Evolutionary conservation across 2,113 vertebrate genomes (phyloP).

Genomic region (Oncorhynchus kisutch): DNA sequence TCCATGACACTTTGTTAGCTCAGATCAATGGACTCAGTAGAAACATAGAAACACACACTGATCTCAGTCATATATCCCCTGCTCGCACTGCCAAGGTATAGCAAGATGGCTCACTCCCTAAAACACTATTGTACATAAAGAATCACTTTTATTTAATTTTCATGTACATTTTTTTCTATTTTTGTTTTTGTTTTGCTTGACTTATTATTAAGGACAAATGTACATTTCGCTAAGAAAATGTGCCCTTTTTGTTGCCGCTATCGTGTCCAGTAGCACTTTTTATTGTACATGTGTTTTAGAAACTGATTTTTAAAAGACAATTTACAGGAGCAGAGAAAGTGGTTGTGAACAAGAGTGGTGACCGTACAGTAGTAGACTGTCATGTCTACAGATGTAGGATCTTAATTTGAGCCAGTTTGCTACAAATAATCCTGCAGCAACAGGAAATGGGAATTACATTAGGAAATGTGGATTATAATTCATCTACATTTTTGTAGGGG

Average conservation of each 20-base stretch:
- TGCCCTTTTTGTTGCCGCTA: constrained; percentile 32
- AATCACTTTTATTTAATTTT: neutral
- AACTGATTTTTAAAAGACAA: neutral
- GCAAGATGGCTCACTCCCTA: neutral
- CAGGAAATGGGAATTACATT: too few relatives aligned
- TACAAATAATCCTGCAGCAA: too few relatives aligned
- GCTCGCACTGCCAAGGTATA: too few relatives aligned
- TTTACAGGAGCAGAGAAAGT: neutral
- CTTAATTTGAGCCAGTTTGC: too few relatives aligned
- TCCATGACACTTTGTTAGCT: constrained; percentile 9
- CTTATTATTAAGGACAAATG: neutral
- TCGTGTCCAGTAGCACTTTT: neutral
- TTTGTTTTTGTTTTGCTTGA: neutral
- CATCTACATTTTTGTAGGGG: too few relatives aligned
- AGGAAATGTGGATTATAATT: too few relatives aligned
- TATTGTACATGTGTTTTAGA: neutral
- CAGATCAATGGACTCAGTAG: constrained; percentile 18
- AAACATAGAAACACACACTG: neutral
- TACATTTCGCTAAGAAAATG: neutral
- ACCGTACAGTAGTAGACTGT: neutral
- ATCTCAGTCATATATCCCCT: constrained; percentile 17
- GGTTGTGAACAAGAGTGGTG: constrained; percentile 16
- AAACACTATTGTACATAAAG: constrained; percentile 7
- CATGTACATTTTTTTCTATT: neutral
- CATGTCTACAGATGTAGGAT: too few relatives aligned